phyloP scores from a whole-genome alignment of 2,113 vertebrate species.

The Rousettus leschenaultii region DNA sequence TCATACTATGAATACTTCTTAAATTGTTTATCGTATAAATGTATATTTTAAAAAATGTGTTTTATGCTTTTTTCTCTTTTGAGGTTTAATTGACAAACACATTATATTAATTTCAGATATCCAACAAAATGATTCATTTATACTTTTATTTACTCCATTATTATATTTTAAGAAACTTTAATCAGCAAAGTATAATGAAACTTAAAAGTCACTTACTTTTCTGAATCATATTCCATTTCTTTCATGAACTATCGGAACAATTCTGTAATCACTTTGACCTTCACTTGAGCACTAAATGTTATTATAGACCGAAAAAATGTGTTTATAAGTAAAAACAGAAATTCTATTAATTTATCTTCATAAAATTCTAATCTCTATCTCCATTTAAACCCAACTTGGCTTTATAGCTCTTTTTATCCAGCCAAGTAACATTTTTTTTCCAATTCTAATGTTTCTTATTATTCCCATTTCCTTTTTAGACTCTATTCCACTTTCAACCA shows the following conservation, averaged over 20 bases:
- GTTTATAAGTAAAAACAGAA: not conserved
- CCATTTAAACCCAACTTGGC: not conserved
- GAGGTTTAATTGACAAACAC: not conserved
- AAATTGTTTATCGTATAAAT: not conserved
- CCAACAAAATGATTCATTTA: not conserved
- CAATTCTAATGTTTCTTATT: not conserved
- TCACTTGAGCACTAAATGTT: not conserved
- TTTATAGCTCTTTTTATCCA: not conserved
- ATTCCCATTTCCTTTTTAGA: not conserved
- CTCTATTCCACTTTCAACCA: not conserved
- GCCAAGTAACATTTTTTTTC: not conserved
- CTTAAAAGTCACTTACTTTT: not conserved
- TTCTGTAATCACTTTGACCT: not conserved
- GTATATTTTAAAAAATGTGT: not conserved
- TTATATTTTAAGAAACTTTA: not conserved
- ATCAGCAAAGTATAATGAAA: not conserved
- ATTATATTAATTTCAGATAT: not conserved
- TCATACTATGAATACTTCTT: not conserved
- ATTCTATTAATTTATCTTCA: not conserved
- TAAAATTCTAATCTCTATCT: not conserved
- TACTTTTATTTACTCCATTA: not conserved
- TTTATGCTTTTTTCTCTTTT: not conserved
- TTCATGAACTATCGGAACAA: not conserved
- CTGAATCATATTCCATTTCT: not conserved
- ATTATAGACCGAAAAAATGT: not conserved